Percentiles rank a stretch among this genome's conserved stretches.
Conservation (phyloP, 2,113 vertebrate species). For the Carollia perspicillata region DNA sequence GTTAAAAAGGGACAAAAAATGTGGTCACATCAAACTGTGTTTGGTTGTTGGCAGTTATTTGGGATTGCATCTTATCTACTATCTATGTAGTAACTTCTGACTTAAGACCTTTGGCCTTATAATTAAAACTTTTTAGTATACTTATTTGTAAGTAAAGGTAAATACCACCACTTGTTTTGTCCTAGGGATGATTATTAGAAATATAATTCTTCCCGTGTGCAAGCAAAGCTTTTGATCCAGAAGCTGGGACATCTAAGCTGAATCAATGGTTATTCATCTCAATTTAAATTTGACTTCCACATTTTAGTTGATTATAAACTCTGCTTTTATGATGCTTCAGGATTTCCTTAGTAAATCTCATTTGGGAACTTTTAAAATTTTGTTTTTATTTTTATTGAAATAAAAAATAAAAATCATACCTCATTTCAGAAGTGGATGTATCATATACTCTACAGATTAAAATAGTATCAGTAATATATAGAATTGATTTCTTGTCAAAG, state of each 20-base stretch:
- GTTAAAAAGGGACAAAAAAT: constrained; percentile 26
- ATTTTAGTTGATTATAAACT: not conserved
- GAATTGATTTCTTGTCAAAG: not conserved
- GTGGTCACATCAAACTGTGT: not conserved
- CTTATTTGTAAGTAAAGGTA: constrained; percentile 35
- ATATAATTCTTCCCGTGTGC: not conserved
- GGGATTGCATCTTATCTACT: not conserved
- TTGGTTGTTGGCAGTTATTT: constrained; percentile 8
- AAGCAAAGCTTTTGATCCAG: constrained; percentile 5
- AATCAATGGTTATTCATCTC: not conserved
- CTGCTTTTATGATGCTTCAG: not conserved
- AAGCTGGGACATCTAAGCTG: not conserved
- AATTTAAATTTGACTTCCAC: not conserved
- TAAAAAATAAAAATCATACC: not conserved
- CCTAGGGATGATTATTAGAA: not conserved
- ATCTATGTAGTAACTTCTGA: not conserved
- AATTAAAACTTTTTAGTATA: not conserved
- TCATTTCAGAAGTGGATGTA: not conserved
- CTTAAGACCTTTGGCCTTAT: not conserved
- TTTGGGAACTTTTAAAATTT: not conserved
- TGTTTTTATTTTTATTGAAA: constrained; percentile 28
- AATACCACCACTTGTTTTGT: not conserved
- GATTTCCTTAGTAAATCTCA: constrained; percentile 35
- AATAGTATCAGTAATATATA: not conserved
- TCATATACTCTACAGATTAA: not conserved